Evolutionary conservation across 2,113 vertebrate species (phyloP), one percentile per base, ranked within the genome.

Genomic region (Cichladusa arquata): DNA sequence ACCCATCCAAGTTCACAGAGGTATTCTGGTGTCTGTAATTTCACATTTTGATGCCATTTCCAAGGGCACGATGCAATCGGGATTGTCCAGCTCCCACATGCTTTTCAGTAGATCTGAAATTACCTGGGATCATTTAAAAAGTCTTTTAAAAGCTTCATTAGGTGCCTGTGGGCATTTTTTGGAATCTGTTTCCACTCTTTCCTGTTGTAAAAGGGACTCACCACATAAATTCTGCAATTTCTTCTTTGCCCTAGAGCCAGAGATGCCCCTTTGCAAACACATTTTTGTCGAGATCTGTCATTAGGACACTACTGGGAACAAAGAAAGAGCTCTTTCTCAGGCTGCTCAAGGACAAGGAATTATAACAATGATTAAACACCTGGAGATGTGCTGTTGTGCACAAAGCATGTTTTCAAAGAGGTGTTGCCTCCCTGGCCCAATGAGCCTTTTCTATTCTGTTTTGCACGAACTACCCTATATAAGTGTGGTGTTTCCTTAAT

Each of bases 91-190:
- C 42, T 74, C 72, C 26, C 26, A 6, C 3, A 3, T 13, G 17
- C 36, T 56, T 80, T 51, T 19, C 62, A 51, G 4, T 0, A 14
- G 60, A 86, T 9, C 51, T 70, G 56, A 61, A 72, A 36, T 53
- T 28, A 28, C 2, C 26, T 4, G 31, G 31, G 0, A 0, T 40
- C 2, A 1, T 45, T 85, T 51, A 22, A 2, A 1, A 60, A 79
- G 40, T 29, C 7, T 28, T 51, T 51, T 31, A 3, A 3, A 85
- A 80, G 3, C 28, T 67, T 67, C 40, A 23, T 44, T 8, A 84
- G 34, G 34, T 62, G 19, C 13, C 51, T 74, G 17, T 3, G 53
- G 51, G 19, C 10, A 31, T 29, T 79, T 73, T 57, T 48, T 13
- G 5, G 60, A 77, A 34, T 11, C 18, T 15, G 1, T 31, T 82